These are phyloP conservation scores for Sipha flava DNA, from an alignment of 1,140 invertebrate genomes.

Conservation along the genomic window DNA sequence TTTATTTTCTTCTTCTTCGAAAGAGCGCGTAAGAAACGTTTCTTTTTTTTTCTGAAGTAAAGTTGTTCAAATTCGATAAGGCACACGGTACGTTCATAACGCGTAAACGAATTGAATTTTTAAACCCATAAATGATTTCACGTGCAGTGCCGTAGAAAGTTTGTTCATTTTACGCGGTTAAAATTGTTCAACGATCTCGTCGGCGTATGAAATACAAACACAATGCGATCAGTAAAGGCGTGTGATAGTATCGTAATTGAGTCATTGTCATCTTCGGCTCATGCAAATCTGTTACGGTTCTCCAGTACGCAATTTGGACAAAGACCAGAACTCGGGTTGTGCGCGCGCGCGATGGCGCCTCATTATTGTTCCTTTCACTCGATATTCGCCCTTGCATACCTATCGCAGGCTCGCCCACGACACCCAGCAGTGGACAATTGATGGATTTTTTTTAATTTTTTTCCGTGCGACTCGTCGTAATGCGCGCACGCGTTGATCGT, in stretches of 20 bases:
- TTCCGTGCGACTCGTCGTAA: background rate
- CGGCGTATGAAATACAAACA: background rate
- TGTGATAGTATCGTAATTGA: background rate
- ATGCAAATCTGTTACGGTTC: background rate
- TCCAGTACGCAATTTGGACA: background rate
- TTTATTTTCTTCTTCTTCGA: too few relatives aligned
- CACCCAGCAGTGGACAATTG: slow-evolving; percentile 2
- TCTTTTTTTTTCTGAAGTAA: too few relatives aligned
- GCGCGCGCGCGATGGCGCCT: background rate
- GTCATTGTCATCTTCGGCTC: background rate
- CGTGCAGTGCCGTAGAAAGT: too few relatives aligned
- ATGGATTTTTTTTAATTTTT: background rate
- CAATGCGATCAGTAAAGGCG: background rate
- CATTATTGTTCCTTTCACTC: slow-evolving; percentile 21
- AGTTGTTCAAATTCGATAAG: too few relatives aligned
- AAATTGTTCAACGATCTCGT: too few relatives aligned
- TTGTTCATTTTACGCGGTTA: too few relatives aligned
- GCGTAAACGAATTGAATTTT: too few relatives aligned
- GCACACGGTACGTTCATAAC: too few relatives aligned
- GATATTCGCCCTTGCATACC: slow-evolving; percentile 25
- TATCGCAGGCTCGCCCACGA: slow-evolving; percentile 3
- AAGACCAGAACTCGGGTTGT: background rate
- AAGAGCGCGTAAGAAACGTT: too few relatives aligned
- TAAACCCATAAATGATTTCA: too few relatives aligned
- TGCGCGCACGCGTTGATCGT: background rate